A percentile compares a stretch with the other conserved stretches of the same genome.
Conservation (phyloP, 2,888 invertebrate genomes). For the Lithosia quadra region DNA sequence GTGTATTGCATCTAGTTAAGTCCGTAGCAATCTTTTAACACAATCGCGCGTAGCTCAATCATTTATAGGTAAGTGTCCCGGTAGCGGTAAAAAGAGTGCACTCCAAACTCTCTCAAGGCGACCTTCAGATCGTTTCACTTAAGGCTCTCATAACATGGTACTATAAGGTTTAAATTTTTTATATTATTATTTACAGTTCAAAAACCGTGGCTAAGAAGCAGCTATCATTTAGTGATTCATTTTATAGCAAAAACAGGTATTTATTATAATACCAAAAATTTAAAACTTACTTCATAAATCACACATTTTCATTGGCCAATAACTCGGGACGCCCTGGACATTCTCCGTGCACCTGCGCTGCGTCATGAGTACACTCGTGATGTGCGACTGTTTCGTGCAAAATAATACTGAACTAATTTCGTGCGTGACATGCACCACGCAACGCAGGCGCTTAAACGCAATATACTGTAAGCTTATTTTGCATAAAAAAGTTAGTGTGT, state of each 20-base stretch:
- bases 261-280: not conserved
- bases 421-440: too few species aligned
- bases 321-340: not conserved
- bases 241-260: constrained; percentile 2
- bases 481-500: too few species aligned
- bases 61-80: too few species aligned
- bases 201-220: constrained; percentile 1
- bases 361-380: too few species aligned
- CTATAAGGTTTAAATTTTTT: not conserved
- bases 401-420: too few species aligned
- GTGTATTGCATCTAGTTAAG: too few species aligned
- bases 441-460: not conserved
- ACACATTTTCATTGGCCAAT: not conserved
- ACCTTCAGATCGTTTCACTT: not conserved
- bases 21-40: too few species aligned
- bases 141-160: not conserved
- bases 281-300: not conserved
- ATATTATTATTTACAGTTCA: not conserved
- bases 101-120: not conserved
- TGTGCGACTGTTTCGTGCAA: too few species aligned
- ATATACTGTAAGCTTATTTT: not conserved
- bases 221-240: constrained; percentile 4
- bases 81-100: not conserved
- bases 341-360: too few species aligned
- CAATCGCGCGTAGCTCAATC: too few species aligned